phyloP scores from a whole-genome alignment of 2,797 vertebrate species.

The Erithacus rubecula region DNA sequence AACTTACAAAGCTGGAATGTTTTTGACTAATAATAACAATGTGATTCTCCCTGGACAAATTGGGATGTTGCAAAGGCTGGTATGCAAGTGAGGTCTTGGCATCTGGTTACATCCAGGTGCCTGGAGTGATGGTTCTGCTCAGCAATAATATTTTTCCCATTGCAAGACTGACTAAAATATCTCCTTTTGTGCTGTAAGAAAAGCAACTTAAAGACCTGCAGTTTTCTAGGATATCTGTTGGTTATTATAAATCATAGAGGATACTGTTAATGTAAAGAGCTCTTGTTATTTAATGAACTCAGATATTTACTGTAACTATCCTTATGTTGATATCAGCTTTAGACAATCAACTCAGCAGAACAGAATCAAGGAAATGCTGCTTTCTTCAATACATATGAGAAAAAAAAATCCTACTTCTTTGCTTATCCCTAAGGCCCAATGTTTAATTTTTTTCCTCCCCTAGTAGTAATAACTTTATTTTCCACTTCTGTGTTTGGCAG shows the following conservation, averaged over 20 bases:
- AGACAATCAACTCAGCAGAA: conserved; percentile 71
- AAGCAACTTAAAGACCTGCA: conserved; percentile 28
- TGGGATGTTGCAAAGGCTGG: conserved; percentile 21
- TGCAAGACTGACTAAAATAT: conserved; percentile 62
- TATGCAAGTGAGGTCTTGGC: background rate
- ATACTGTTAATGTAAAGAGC: background rate
- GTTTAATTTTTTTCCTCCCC: background rate
- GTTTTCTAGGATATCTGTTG: conserved; percentile 22
- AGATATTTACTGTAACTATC: conserved; percentile 17
- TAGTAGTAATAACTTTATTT: conserved; percentile 2
- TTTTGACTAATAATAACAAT: background rate
- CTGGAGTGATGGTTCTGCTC: conserved; percentile 65
- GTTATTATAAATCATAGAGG: background rate
- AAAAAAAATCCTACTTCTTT: background rate
- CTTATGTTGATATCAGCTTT: conserved; percentile 54
- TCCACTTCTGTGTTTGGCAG: background rate
- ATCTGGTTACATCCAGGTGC: conserved; percentile 9
- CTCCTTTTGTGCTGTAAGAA: conserved; percentile 56
- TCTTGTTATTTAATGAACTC: background rate
- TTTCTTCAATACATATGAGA: conserved; percentile 38
- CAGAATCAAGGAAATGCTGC: conserved; percentile 33
- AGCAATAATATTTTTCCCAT: conserved; percentile 75
- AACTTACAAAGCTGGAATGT: background rate
- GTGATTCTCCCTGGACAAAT: conserved; percentile 13
- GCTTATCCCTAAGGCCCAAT: conserved; percentile 1